These are phyloP conservation scores for Cavia porcellus DNA, from an alignment of 2,113 vertebrate genomes.

Conservation along the genomic window DNA sequence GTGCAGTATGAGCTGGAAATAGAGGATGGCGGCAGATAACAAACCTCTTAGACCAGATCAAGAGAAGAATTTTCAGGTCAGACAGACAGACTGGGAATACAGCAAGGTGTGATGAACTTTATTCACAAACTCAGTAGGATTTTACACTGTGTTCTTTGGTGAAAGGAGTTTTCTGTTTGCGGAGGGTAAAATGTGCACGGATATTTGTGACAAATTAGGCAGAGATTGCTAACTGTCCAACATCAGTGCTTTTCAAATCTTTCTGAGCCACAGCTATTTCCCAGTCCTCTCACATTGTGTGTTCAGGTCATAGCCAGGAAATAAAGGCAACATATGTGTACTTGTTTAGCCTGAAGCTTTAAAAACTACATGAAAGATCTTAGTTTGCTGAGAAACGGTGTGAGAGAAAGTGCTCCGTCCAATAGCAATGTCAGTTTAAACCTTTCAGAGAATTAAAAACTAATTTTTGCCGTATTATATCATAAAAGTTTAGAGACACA, in stretches of 20 bases:
- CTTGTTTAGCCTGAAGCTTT: neutral
- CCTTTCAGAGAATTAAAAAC: neutral
- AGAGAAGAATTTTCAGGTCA: accelerated
- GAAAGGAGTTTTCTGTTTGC: neutral
- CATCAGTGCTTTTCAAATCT: neutral
- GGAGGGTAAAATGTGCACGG: neutral
- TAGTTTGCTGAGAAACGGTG: neutral
- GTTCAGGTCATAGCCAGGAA: neutral
- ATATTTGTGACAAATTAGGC: neutral
- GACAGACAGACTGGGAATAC: neutral
- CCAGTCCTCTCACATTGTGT: accelerated
- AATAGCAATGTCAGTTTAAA: neutral
- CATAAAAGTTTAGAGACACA: neutral
- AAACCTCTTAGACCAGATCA: neutral
- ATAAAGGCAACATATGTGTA: neutral
- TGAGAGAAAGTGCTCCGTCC: neutral
- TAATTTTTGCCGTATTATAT: neutral
- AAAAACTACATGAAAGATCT: neutral
- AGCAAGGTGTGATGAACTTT: accelerated
- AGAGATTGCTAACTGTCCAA: neutral
- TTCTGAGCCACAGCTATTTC: neutral
- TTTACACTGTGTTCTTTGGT: neutral
- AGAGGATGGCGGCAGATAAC: neutral
- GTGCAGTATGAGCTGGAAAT: accelerated
- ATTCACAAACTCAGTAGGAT: neutral